Percentiles rank a stretch among this genome's conserved stretches.
Evolutionary conservation across 2,888 invertebrate species (phyloP).

Genomic region (Aphrophora alni): DNA sequence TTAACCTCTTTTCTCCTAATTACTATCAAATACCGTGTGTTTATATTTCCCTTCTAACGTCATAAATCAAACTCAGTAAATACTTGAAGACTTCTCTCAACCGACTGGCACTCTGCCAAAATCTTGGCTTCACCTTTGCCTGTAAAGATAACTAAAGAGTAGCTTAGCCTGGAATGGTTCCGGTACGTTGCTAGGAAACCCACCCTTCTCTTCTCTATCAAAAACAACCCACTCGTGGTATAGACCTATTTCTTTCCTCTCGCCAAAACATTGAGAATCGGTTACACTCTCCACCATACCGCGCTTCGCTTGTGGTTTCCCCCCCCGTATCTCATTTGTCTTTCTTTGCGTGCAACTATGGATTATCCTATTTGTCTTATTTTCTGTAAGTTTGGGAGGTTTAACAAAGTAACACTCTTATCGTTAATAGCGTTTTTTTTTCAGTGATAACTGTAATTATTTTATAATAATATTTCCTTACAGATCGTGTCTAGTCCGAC

Average conservation of each 20-base stretch:
- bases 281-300: neutral
- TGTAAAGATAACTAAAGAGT: neutral
- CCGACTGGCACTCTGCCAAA: neutral
- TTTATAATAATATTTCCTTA: no score
- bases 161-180: neutral
- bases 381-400: neutral
- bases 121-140: neutral
- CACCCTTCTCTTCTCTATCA: neutral
- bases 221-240: constrained; percentile 1
- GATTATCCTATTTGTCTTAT: neutral
- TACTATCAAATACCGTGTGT: neutral
- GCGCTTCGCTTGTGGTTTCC: neutral
- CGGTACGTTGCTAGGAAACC: constrained; percentile 4
- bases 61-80: neutral
- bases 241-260: constrained; percentile 2
- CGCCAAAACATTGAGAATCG: neutral
- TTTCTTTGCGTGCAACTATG: neutral
- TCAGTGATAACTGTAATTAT: no score
- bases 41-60: neutral
- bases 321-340: neutral
- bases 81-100: neutral
- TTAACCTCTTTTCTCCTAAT: no score
- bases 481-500: no score
- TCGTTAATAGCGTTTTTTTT: no score
- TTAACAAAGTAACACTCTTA: neutral